A percentile compares a stretch with the other conserved stretches of the same genome.
Conservation (phyloP, 2,888 invertebrate species). For the Pandemis heparana region DNA sequence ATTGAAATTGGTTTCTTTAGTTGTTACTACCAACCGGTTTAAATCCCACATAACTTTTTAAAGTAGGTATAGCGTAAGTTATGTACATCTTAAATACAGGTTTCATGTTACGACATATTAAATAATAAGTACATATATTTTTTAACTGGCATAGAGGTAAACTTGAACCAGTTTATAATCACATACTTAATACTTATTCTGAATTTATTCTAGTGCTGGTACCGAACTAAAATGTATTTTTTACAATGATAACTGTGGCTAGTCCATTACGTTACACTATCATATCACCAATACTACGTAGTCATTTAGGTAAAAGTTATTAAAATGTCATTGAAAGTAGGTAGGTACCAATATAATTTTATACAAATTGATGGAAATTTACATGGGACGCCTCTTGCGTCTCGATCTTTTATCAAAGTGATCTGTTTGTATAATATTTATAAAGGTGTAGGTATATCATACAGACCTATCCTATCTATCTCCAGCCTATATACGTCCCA, state of each 20-base stretch:
- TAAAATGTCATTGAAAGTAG: background rate
- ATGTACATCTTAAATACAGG: background rate
- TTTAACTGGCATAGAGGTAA: background rate
- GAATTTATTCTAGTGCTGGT: too few relatives aligned
- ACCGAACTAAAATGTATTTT: too few relatives aligned
- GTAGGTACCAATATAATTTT: background rate
- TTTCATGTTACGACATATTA: background rate
- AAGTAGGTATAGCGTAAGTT: background rate
- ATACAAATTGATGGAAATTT: background rate
- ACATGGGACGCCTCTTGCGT: too few relatives aligned
- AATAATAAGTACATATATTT: too few relatives aligned
- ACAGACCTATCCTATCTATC: too few relatives aligned
- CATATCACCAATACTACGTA: too few relatives aligned
- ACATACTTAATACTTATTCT: too few relatives aligned
- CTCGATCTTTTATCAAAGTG: too few relatives aligned
- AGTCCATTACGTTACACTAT: background rate
- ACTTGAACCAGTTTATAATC: background rate
- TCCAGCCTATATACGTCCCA: too few relatives aligned
- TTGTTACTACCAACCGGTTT: background rate
- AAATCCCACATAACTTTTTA: background rate
- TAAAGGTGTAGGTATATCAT: too few relatives aligned
- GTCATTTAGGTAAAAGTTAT: background rate
- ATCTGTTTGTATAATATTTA: too few relatives aligned
- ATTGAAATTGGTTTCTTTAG: background rate
- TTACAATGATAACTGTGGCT: too few relatives aligned